These are phyloP conservation scores for Protophormia terraenovae DNA, from an alignment of 2,888 invertebrate species.

Conservation along the genomic window DNA sequence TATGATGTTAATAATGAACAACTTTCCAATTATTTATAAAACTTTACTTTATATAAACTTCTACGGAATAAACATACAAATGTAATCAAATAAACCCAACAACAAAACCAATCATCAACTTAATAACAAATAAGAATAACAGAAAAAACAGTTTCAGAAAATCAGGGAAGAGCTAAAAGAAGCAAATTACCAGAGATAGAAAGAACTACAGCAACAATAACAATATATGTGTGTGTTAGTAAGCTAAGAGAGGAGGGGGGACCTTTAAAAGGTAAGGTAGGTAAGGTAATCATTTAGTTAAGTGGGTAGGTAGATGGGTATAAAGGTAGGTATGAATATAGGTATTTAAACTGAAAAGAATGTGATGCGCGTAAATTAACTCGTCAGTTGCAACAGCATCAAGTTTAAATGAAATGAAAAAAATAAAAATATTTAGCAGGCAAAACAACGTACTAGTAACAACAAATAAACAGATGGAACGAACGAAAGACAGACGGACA, in stretches of 20 bases:
- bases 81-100: constrained; percentile 40
- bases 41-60: constrained; percentile 19
- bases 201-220: neutral
- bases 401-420: constrained; percentile 24
- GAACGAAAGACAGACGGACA: neutral
- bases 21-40: constrained; percentile 64
- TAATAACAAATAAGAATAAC: constrained; percentile 29
- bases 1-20: constrained; percentile 65
- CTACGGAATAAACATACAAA: constrained; percentile 35
- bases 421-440: constrained; percentile 5
- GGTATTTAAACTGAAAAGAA: constrained; percentile 66
- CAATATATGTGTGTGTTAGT: neutral
- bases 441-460: constrained; percentile 16
- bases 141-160: constrained; percentile 6
- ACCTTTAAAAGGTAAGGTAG: neutral
- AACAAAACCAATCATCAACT: constrained; percentile 6
- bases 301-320: constrained; percentile 48
- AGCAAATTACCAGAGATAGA: constrained; percentile 17
- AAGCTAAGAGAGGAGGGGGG: neutral
- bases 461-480: constrained; percentile 26
- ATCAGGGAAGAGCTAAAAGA: constrained; percentile 10
- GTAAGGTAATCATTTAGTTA: constrained; percentile 61
- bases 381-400: constrained; percentile 61
- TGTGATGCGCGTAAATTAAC: constrained; percentile 69
- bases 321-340: constrained; percentile 57